These are phyloP conservation scores for Apteryx owenii DNA, from an alignment of 2,113 vertebrate genomes.

Conservation along the genomic window DNA sequence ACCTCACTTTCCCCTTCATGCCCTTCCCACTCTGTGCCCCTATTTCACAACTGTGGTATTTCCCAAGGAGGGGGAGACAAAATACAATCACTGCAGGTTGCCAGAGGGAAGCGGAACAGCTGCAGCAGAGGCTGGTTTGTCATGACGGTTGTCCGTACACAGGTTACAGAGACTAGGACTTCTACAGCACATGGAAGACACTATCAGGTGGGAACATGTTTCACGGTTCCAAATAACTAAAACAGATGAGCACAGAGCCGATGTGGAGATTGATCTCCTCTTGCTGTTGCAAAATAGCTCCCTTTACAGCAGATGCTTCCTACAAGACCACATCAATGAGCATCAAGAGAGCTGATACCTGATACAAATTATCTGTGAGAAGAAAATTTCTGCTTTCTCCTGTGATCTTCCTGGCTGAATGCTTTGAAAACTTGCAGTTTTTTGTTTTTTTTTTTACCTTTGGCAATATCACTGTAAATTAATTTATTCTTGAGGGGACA, in stretches of 20 bases:
- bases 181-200: conserved; percentile 70
- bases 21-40: conserved; percentile 11
- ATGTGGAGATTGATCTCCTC: not conserved
- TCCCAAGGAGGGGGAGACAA: conserved; percentile 14
- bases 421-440: not conserved
- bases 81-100: conserved; percentile 8
- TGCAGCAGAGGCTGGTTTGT: conserved; percentile 53
- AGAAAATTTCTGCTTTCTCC: not conserved
- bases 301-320: not conserved
- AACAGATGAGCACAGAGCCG: conserved; percentile 23
- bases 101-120: conserved; percentile 7
- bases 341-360: not conserved
- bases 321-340: not conserved
- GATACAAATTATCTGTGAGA: not conserved
- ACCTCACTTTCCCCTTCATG: not conserved
- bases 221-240: not conserved
- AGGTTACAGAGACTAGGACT: conserved; percentile 53
- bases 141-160: not conserved
- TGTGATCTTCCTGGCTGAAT: not conserved
- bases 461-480: not conserved
- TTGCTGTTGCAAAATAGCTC: not conserved
- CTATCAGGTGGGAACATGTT: not conserved
- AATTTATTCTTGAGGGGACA: not conserved
- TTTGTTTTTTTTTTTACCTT: not conserved
- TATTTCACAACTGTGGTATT: not conserved